Evolutionary conservation across 1,140 invertebrate species (phyloP).

Genomic region (Chrysomallon squamiferum): DNA sequence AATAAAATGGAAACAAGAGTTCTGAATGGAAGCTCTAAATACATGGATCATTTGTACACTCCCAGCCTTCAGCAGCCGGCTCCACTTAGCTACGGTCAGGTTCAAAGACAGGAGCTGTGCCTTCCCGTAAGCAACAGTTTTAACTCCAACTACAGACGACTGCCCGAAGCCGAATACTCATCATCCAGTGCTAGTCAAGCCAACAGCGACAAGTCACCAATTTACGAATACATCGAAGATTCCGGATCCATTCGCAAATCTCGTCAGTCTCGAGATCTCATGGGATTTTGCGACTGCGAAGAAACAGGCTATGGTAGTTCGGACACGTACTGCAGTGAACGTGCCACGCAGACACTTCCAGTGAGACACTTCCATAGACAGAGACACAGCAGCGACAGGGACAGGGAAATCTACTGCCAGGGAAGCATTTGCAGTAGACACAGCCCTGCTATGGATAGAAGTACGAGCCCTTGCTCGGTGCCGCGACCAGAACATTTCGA

Average conservation of each 20-base stretch:
- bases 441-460: too few species aligned
- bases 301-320: neutral
- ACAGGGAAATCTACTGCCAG: too few species aligned
- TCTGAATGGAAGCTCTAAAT: neutral
- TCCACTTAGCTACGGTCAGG: neutral
- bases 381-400: neutral
- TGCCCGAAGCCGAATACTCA: conserved; percentile 6
- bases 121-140: conserved; percentile 12
- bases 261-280: neutral
- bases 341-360: neutral
- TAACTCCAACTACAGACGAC: conserved; percentile 4
- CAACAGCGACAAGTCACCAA: conserved; percentile 8
- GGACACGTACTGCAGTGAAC: neutral
- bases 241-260: neutral
- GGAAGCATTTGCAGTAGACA: too few species aligned
- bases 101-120: neutral
- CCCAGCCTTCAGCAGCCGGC: neutral
- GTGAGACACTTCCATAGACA: conserved; percentile 1
- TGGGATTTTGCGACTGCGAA: neutral
- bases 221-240: conserved; percentile 12
- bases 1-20: conserved; percentile 7
- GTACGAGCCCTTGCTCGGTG: neutral
- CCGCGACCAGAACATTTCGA: conserved; percentile 1
- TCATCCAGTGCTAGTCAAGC: neutral
- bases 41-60: neutral